Conservation (phyloP, 2,113 vertebrate genomes). For the Alaudala cheleensis region DNA sequence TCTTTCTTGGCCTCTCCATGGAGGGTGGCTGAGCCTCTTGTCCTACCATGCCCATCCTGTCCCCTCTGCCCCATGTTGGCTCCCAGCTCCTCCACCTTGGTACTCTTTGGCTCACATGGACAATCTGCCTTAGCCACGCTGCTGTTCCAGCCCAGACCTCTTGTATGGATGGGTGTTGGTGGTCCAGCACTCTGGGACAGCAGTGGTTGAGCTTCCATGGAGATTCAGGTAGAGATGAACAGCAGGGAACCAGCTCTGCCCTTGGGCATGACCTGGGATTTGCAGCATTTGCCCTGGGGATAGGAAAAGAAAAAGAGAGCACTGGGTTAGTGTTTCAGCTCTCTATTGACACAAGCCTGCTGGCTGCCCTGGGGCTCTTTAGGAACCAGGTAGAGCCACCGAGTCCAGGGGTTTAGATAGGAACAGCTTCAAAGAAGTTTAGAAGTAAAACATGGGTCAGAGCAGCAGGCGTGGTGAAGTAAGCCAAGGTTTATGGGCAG, state of each 20-base stretch:
- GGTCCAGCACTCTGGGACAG: neutral
- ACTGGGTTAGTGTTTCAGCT: neutral
- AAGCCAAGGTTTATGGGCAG: constrained; percentile 48
- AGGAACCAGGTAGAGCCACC: constrained; percentile 25
- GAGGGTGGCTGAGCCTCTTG: neutral
- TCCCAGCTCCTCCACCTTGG: neutral
- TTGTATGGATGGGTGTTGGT: neutral
- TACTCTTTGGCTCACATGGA: neutral
- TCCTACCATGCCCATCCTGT: neutral
- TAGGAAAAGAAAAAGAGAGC: neutral
- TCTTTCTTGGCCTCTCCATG: neutral
- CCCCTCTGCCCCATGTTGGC: neutral
- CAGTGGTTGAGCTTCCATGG: neutral
- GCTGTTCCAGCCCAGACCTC: neutral
- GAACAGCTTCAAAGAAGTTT: constrained; percentile 43
- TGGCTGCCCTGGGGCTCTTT: neutral
- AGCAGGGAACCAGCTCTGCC: neutral
- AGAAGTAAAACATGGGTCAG: constrained; percentile 11
- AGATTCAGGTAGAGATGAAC: neutral
- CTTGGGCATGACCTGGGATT: neutral
- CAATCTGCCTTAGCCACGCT: neutral
- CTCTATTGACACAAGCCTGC: constrained; percentile 14
- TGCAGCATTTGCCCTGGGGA: neutral
- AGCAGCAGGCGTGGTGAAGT: constrained; percentile 36
- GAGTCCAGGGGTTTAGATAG: neutral